Percentiles rank a stretch among this genome's conserved stretches.
phyloP scores from a whole-genome alignment of 2,888 invertebrate genomes.

The Branchellion lobata region DNA sequence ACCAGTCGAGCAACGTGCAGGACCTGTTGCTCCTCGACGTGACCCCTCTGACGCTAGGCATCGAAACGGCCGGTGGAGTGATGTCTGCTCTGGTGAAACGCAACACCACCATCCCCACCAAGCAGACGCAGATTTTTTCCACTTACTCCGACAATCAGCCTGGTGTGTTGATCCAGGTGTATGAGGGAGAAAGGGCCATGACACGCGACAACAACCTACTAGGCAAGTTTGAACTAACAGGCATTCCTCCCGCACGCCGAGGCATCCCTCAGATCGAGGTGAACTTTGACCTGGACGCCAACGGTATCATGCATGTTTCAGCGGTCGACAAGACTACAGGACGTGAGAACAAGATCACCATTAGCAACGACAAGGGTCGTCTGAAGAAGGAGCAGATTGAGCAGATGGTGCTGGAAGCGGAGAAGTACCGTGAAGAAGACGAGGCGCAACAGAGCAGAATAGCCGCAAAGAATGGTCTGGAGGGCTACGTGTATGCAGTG shows the following conservation, averaged over 20 bases:
- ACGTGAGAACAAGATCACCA: conserved; percentile 65
- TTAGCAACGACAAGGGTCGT: conserved; percentile 69
- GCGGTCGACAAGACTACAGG: conserved; percentile 79
- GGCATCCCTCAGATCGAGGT: conserved; percentile 76
- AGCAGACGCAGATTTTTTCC: conserved; percentile 69
- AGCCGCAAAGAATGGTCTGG: conserved; percentile 53
- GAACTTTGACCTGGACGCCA: conserved; percentile 67
- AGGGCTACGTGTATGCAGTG: conserved; percentile 71
- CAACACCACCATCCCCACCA: conserved; percentile 61
- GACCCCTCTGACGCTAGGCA: conserved; percentile 61
- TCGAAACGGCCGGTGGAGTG: conserved; percentile 54
- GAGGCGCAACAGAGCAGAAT: conserved; percentile 56
- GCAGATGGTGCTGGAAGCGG: conserved; percentile 64
- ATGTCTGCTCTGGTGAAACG: conserved; percentile 53
- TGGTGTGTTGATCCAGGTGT: conserved; percentile 55
- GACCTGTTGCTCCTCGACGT: conserved; percentile 82
- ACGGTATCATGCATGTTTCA: conserved; percentile 92
- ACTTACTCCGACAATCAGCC: conserved; percentile 86
- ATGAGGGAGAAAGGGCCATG: conserved; percentile 63
- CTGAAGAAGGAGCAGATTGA: conserved; percentile 84
- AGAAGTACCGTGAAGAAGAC: conserved; percentile 57
- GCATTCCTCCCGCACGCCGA: conserved; percentile 70
- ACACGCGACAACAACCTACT: conserved; percentile 70
- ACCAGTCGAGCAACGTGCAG: conserved; percentile 71
- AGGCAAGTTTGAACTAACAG: conserved; percentile 81